Base-by-base conservation (phyloP, 2,113 vertebrate genomes). In the Prunella himalayana region DNA sequence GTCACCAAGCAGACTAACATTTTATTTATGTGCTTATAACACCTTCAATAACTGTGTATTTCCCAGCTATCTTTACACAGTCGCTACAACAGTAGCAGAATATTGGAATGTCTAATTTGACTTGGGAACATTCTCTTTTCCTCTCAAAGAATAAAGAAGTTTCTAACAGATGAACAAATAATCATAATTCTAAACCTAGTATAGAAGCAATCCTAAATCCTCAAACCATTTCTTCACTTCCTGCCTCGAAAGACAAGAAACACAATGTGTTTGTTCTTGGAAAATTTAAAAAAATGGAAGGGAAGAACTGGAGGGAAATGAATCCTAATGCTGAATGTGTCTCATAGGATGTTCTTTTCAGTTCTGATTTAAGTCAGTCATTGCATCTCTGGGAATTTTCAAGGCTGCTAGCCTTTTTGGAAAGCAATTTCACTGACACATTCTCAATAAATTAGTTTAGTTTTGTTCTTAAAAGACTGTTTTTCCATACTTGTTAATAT, bases 381-480 rank as follows among this genome's bases (percentile, higher is more conserved):
- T 86, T 86, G 56, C 35, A 70, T 79, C 59, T 77, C 51, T 59
- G 71, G 87, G 82, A 90, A 53, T 73, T 91, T 68, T 66, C 71
- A 90, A 93, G 51, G n/a, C 65, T 88, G 51, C 37, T 68, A 92
- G 80, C 54, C 39, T 80, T 37, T 94, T 82, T 88, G 71, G 78
- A 85, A 95, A 91, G 45, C 51, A 68, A 60, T 93, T 93, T 94
- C 75, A 91, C 63, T 77, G 79, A 47, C n/a, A 39, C 13, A 25
- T 50, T 85, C 50, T 82, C 39, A 86, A 72, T 64, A 90, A 95
- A 94, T 94, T 81, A 88, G 45, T 92, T 94, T 68, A 17, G 70
- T 75, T 56, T 49, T 75, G 35, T 83, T 91, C 70, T 76, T 71
- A 69, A 47, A 90, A 72, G 66, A 25, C 49, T 39, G 13, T 45